phyloP scores from a whole-genome alignment of 2,797 vertebrate genomes.

The Channallabes apus region DNA sequence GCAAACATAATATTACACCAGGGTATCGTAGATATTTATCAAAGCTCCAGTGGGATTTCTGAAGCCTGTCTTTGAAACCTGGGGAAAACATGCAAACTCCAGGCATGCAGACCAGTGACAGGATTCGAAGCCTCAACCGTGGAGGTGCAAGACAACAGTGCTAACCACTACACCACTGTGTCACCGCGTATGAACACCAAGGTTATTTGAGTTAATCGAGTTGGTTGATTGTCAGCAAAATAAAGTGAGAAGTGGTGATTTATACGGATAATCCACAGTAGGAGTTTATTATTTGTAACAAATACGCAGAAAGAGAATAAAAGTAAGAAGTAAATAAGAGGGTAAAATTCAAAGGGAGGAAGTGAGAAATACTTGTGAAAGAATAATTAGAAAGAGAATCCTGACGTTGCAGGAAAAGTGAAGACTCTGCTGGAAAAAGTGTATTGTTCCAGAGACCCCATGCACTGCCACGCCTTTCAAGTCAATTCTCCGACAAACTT shows the following conservation, averaged over 20 bases:
- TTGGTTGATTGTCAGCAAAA: background rate
- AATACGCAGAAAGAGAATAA: background rate
- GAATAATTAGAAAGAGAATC: background rate
- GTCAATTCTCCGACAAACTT: background rate
- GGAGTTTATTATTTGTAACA: no score
- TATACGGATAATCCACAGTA: background rate
- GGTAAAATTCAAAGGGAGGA: background rate
- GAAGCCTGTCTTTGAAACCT: no score
- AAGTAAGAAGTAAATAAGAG: background rate
- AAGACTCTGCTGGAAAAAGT: conserved; percentile 8
- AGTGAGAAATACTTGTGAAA: background rate
- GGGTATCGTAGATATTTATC: no score
- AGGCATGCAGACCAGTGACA: no score
- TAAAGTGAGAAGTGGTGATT: background rate
- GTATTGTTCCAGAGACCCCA: background rate
- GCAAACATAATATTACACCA: no score
- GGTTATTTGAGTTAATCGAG: no score
- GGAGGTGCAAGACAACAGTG: no score
- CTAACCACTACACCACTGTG: no score
- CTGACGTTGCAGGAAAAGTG: background rate
- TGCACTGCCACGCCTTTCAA: background rate
- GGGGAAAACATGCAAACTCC: no score
- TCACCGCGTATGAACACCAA: no score
- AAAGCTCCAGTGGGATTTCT: no score
- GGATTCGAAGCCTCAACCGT: no score